Evolutionary conservation across 2,888 invertebrate genomes (phyloP).

Genomic region (Pollenia griseotomentosa): DNA sequence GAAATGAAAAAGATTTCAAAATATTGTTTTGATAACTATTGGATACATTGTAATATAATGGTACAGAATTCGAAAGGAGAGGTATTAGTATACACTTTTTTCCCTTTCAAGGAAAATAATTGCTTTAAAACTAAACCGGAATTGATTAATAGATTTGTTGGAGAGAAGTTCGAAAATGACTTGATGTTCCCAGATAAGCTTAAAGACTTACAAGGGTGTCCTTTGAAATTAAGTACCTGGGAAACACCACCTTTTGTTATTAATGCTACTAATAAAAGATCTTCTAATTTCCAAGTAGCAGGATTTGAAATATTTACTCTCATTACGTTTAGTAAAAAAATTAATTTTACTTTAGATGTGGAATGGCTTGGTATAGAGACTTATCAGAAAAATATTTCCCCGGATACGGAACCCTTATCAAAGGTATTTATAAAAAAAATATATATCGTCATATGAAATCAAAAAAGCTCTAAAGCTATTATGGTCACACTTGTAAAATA

Average conservation of each 20-base stretch:
- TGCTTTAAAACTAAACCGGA: constrained; percentile 74
- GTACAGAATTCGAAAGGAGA: constrained; percentile 77
- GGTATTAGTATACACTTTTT: constrained; percentile 78
- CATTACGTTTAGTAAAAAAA: constrained; percentile 71
- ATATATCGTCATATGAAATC: too few species aligned
- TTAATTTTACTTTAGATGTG: constrained; percentile 76
- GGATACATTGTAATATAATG: constrained; percentile 80
- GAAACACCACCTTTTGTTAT: constrained; percentile 64
- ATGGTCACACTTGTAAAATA: too few species aligned
- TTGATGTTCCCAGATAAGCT: constrained; percentile 77
- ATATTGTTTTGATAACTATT: constrained; percentile 79
- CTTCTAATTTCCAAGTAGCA: neutral
- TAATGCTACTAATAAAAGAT: constrained; percentile 12
- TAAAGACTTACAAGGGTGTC: constrained; percentile 75
- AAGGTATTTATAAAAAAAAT: constrained; percentile 1
- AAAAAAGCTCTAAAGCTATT: too few species aligned
- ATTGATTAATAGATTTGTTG: constrained; percentile 76
- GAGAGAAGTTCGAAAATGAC: constrained; percentile 70
- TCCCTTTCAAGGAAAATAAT: constrained; percentile 75
- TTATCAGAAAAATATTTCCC: constrained; percentile 14
- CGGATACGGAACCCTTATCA: constrained; percentile 12
- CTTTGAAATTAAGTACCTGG: constrained; percentile 69
- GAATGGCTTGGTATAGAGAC: constrained; percentile 53
- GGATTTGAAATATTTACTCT: constrained; percentile 76
- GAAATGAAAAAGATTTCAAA: constrained; percentile 78